A percentile compares a stretch with the other conserved stretches of the same genome.
Evolutionary conservation across 2,888 invertebrate genomes (phyloP).

Genomic region (Pogonocherus hispidulus): DNA sequence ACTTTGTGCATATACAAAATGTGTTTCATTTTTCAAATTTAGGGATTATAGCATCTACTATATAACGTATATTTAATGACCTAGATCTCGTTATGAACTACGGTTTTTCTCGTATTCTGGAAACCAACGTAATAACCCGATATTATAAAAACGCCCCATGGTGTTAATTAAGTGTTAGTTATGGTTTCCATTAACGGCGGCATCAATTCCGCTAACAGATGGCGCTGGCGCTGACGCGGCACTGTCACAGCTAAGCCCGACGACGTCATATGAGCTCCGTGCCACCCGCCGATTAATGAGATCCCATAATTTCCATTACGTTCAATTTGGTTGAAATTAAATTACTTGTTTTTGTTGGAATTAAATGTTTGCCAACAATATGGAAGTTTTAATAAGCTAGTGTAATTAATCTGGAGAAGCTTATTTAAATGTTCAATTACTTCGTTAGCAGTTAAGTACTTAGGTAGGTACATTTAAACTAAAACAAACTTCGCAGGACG

Average conservation of each 20-base stretch:
- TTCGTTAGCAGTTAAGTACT: conserved; percentile 1
- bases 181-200: conserved; percentile 52
- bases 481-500: neutral
- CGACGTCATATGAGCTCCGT: conserved; percentile 19
- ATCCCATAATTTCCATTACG: conserved; percentile 24
- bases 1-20: too few species aligned
- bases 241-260: conserved; percentile 39
- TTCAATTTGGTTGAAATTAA: conserved; percentile 29
- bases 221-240: conserved; percentile 43
- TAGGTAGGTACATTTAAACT: neutral
- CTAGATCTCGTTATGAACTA: too few species aligned
- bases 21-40: too few species aligned
- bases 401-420: conserved; percentile 6
- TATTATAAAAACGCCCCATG: conserved; percentile 60
- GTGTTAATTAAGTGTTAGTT: conserved; percentile 66
- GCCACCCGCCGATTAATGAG: conserved; percentile 31
- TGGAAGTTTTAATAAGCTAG: conserved; percentile 18
- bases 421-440: neutral
- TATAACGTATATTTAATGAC: too few species aligned
- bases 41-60: too few species aligned
- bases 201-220: conserved; percentile 49
- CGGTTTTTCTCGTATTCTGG: too few species aligned
- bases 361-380: conserved; percentile 18
- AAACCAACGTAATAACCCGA: neutral
- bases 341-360: conserved; percentile 27